A percentile compares a stretch with the other conserved stretches of the same genome.
phyloP scores from a whole-genome alignment of 2,888 invertebrate genomes.

The Noctuana brunneofusca region DNA sequence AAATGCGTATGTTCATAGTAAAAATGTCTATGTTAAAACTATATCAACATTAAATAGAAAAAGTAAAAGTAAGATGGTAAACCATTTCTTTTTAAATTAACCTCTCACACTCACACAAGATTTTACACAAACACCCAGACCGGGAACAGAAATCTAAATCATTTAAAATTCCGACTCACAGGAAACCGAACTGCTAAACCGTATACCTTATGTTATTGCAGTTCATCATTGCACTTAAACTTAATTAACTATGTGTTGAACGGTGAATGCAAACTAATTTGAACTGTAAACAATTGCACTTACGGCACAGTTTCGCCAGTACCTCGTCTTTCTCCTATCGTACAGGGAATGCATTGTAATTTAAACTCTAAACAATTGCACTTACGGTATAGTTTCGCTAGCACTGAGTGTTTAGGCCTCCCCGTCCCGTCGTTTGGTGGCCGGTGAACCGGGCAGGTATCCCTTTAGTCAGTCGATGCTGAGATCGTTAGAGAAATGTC shows the following conservation, averaged over 20 bases:
- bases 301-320: not conserved
- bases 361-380: not conserved
- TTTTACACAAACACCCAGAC: too few relatives aligned
- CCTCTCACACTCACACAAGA: too few relatives aligned
- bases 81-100: too few relatives aligned
- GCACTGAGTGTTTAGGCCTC: slow-evolving; percentile 3
- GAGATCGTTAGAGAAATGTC: slow-evolving; percentile 76
- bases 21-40: too few relatives aligned
- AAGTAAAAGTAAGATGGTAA: too few relatives aligned
- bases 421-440: slow-evolving; percentile 46
- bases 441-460: slow-evolving; percentile 74
- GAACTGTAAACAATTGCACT: not conserved
- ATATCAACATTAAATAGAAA: too few relatives aligned
- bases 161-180: too few relatives aligned
- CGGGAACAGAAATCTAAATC: too few relatives aligned
- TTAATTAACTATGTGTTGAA: not conserved
- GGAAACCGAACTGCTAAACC: too few relatives aligned
- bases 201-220: too few relatives aligned
- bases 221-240: not conserved
- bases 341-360: not conserved
- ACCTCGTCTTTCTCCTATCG: not conserved
- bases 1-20: too few relatives aligned
- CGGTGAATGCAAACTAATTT: not conserved
- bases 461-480: slow-evolving; percentile 80
- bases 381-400: slow-evolving; percentile 10